phyloP scores from a whole-genome alignment of 1,140 invertebrate species.

The Drosophila sucinea region DNA sequence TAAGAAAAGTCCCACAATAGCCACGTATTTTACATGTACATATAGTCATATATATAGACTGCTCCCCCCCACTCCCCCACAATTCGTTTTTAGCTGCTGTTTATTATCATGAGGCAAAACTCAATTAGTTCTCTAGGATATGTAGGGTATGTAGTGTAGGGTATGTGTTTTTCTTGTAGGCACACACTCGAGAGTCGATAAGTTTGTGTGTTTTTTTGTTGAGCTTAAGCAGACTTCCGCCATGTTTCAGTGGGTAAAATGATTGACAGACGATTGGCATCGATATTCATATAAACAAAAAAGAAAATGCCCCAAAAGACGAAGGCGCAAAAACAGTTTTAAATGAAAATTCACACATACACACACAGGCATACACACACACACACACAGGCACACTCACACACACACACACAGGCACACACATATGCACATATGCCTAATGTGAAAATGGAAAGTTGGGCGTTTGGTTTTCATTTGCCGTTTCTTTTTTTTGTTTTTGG shows the following conservation, averaged over 20 bases:
- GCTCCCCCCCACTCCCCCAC: constrained; percentile 2
- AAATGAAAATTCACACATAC: constrained; percentile 42
- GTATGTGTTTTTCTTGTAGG: neutral
- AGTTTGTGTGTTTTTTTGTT: constrained; percentile 23
- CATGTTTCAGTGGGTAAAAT: constrained; percentile 61
- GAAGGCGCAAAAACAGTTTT: constrained; percentile 54
- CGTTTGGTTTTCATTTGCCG: constrained; percentile 39
- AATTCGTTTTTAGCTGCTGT: constrained; percentile 41
- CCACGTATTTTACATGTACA: constrained; percentile 1
- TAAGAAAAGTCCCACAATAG: constrained; percentile 14
- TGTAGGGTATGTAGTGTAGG: neutral
- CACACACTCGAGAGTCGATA: constrained; percentile 21
- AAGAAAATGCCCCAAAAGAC: constrained; percentile 35
- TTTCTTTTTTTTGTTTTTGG: constrained; percentile 27
- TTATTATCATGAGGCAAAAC: constrained; percentile 74
- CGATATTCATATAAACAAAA: constrained; percentile 75
- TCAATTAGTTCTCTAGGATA: constrained; percentile 63
- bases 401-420: constrained; percentile 29
- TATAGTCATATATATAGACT: constrained; percentile 24
- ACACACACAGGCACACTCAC: constrained; percentile 16
- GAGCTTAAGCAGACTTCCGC: constrained; percentile 82
- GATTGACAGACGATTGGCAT: constrained; percentile 83
- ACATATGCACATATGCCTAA: neutral
- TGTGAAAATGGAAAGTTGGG: constrained; percentile 71
- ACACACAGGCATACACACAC: constrained; percentile 12